Percentiles rank a stretch among this genome's conserved stretches.
Evolutionary conservation across 2,113 vertebrate genomes (phyloP).

Genomic region (Marmota monax): DNA sequence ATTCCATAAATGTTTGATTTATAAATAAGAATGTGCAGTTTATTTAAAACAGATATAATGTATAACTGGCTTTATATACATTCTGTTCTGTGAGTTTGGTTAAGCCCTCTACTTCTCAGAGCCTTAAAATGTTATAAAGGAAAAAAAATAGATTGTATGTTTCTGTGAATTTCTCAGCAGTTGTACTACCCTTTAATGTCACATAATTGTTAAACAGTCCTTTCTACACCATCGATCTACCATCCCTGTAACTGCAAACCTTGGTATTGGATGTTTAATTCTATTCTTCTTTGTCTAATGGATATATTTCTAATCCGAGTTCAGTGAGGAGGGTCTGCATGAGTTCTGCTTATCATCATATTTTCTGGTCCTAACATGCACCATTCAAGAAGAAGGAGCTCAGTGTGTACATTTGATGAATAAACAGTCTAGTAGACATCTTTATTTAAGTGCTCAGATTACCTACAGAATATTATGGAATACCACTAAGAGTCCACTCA

Average conservation of each 20-base stretch:
- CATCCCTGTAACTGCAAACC: not conserved
- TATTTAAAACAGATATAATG: not conserved
- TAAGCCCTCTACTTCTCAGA: not conserved
- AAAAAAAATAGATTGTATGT: not conserved
- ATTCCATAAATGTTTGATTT: not conserved
- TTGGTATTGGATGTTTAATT: conserved; percentile 11
- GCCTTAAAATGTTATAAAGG: not conserved
- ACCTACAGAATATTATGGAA: not conserved
- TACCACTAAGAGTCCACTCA: not conserved
- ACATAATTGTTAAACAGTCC: not conserved
- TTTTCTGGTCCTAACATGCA: not conserved
- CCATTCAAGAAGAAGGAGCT: not conserved
- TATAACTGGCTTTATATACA: not conserved
- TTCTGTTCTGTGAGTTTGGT: not conserved
- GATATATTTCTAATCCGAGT: conserved; percentile 28
- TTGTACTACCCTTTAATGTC: not conserved
- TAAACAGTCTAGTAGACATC: not conserved
- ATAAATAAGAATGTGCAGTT: not conserved
- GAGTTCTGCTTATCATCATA: not conserved
- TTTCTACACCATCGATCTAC: not conserved
- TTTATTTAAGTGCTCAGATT: not conserved
- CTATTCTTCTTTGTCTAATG: conserved; percentile 4
- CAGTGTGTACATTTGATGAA: not conserved
- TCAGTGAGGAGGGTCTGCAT: not conserved
- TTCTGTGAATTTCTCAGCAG: not conserved